Conservation (phyloP, 2,113 vertebrate genomes). For the Myxocyprinus asiaticus region DNA sequence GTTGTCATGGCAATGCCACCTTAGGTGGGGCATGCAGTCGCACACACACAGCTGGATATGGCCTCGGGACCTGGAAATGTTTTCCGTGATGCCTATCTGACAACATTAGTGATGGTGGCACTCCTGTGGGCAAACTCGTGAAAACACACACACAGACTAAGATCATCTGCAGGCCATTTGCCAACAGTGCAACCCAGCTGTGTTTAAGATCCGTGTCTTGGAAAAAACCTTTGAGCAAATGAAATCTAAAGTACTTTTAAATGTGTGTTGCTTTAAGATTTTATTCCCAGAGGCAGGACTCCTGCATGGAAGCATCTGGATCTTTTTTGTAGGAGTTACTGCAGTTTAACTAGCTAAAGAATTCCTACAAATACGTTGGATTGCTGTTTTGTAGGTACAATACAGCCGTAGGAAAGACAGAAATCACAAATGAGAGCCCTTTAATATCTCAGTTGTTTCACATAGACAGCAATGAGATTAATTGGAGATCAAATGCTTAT, state of each 20-base stretch:
- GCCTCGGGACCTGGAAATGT: constrained; percentile 6
- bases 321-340: not conserved
- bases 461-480: too few species aligned
- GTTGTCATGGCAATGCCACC: constrained; percentile 62
- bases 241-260: constrained; percentile 1
- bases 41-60: constrained; percentile 11
- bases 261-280: constrained; percentile 2
- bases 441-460: too few species aligned
- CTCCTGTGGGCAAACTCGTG: constrained; percentile 24
- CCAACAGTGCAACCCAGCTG: constrained; percentile 31
- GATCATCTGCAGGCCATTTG: not conserved
- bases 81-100: not conserved
- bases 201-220: constrained; percentile 20
- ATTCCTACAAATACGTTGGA: too few species aligned
- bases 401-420: too few species aligned
- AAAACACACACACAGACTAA: constrained; percentile 39
- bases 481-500: too few species aligned
- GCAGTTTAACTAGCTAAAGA: too few species aligned
- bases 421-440: too few species aligned
- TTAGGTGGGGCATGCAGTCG: not conserved
- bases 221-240: constrained; percentile 2
- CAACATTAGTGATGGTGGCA: constrained; percentile 5
- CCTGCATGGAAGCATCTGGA: not conserved
- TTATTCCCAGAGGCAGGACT: constrained; percentile 23
- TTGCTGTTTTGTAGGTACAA: too few species aligned